Base-by-base conservation (phyloP, 2,888 invertebrate species). In the Hypomecis punctinalis region DNA sequence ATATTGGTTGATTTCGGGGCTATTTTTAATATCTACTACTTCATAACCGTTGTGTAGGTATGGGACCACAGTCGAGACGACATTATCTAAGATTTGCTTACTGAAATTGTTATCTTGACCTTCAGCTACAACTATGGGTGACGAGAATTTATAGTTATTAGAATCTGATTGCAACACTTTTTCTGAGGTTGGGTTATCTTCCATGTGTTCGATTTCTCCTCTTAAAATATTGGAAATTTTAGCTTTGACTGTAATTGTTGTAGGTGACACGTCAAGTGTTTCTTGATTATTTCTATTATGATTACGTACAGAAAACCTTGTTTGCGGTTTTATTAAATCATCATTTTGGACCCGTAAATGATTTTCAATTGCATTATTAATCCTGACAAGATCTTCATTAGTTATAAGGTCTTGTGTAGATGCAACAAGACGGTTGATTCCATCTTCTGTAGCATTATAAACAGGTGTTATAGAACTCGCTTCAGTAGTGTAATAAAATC, bases 341-440 rank as follows among this genome's bases (percentile, higher is more conserved):
- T 92, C 90, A 10, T 78, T 80, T 51, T 84, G 79, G 7, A 82
- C 79, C 43, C 76, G 76, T 0, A 82, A 75, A 6, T 84, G 75
- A 69, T 85, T 86, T 75, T 92, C 92, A 7, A 82, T 86, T 0
- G 93, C 90, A 39, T 92, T 88, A 63, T 96, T 96, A 0, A 96
- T 95, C 76, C 93, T 93, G 8, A 95, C 73, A 7, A 96, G 90
- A 80, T 96, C 95, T 75, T 95, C 94, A 67, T 94, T 94, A 0
- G 94, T 91, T 65, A 96, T 94, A 8, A 95, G 83, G 79, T 95
- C 94, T 77, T 94, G 94, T 0, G 94, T 94, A 1, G 91, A 94
- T 47, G 93, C 93, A 10, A 94, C 94, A 46, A 95, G 81, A 74
- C 88, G 94, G 5, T 90, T 89, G 46, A 91, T 90, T 1, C 91